These are phyloP conservation scores for Rhabdomys dilectus DNA, from an alignment of 2,113 vertebrate genomes.

Conservation along the genomic window DNA sequence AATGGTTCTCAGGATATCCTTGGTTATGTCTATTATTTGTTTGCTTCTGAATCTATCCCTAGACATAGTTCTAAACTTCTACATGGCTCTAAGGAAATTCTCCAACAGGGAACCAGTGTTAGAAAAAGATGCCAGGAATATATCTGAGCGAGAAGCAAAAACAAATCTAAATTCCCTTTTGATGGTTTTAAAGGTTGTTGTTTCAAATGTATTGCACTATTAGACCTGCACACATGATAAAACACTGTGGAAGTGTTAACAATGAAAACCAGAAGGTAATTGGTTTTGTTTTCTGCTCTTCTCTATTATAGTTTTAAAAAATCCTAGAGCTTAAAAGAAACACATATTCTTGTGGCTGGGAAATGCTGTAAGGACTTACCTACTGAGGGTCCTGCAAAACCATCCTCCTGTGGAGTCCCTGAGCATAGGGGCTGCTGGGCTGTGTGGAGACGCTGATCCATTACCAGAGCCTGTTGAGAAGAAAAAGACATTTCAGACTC, in stretches of 20 bases:
- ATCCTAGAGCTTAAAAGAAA: neutral
- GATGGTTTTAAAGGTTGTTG: neutral
- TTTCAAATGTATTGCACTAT: neutral
- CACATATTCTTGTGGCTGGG: neutral
- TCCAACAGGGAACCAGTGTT: neutral
- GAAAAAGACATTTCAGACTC: neutral
- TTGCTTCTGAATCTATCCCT: neutral
- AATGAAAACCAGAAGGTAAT: neutral
- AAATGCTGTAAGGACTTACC: slow-evolving; percentile 54
- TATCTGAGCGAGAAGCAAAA: neutral
- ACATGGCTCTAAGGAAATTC: neutral
- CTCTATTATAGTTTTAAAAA: neutral
- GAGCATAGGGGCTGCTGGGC: neutral
- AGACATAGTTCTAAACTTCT: neutral
- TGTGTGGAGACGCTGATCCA: slow-evolving; percentile 51
- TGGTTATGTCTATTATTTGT: neutral
- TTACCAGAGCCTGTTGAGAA: neutral
- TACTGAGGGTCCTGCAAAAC: neutral
- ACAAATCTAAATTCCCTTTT: neutral
- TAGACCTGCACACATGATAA: neutral
- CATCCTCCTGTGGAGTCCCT: neutral
- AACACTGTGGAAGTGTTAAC: neutral
- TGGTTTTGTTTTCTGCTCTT: neutral
- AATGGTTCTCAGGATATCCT: neutral
- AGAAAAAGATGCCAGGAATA: neutral